phyloP scores from a whole-genome alignment of 1,140 invertebrate species.

The Drosophila lini region DNA sequence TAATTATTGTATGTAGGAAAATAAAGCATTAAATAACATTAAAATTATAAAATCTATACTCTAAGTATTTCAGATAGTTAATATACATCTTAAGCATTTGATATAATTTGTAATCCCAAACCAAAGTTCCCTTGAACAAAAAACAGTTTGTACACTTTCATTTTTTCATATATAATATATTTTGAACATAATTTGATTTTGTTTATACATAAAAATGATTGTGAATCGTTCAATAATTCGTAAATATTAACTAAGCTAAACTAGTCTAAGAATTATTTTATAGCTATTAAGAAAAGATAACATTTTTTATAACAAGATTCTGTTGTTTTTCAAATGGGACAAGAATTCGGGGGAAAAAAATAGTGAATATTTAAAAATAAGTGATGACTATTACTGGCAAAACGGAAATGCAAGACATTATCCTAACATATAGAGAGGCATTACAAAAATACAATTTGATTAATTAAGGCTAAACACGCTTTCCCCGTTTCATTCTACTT shows the following conservation, averaged over 20 bases:
- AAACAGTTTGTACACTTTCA: neutral
- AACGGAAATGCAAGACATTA: conserved; percentile 36
- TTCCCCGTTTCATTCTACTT: conserved; percentile 40
- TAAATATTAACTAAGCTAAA: conserved; percentile 23
- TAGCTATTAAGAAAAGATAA: conserved; percentile 20
- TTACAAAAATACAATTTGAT: conserved; percentile 68
- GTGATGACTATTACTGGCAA: conserved; percentile 42
- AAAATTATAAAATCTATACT: neutral
- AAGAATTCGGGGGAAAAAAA: neutral
- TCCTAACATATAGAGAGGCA: conserved; percentile 23
- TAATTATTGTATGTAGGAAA: neutral
- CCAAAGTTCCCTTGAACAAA: conserved; percentile 3
- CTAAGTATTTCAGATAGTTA: neutral
- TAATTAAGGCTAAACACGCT: conserved; percentile 62
- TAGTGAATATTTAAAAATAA: conserved; percentile 19
- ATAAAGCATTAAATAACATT: neutral
- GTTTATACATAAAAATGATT: conserved; percentile 15
- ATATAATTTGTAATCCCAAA: neutral
- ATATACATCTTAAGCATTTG: neutral
- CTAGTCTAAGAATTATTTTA: conserved; percentile 33
- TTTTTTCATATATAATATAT: conserved; percentile 41
- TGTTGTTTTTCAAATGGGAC: conserved; percentile 20
- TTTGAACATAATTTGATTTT: conserved; percentile 34
- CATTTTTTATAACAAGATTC: conserved; percentile 19
- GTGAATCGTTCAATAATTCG: conserved; percentile 20